A percentile compares a stretch with the other conserved stretches of the same genome.
Evolutionary conservation across 2,113 vertebrate genomes (phyloP).

Genomic region (Vanacampus margaritifer): DNA sequence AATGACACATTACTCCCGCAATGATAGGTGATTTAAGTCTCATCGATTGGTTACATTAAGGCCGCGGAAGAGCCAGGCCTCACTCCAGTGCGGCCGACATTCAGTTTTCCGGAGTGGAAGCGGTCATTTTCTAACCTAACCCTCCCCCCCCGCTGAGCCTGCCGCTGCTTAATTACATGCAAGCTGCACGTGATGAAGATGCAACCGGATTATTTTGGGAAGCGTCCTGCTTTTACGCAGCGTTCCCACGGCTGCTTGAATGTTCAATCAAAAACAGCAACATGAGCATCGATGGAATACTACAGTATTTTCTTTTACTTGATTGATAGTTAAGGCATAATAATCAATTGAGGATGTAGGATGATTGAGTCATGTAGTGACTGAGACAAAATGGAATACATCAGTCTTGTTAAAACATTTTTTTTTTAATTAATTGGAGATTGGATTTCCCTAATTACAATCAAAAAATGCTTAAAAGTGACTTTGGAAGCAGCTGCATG

Average conservation of each 20-base stretch:
- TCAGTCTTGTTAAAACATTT: no score
- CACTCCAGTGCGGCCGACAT: background rate
- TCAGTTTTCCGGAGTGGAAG: constrained; percentile 46
- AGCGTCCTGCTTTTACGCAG: constrained; percentile 54
- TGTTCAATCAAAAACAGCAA: background rate
- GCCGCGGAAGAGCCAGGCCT: constrained; percentile 28
- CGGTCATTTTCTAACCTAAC: constrained; percentile 55
- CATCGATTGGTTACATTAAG: constrained; percentile 74
- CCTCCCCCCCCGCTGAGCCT: constrained; percentile 31
- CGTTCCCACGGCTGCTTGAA: constrained; percentile 6
- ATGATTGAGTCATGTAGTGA: background rate
- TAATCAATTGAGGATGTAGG: background rate
- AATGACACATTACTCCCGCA: constrained; percentile 73
- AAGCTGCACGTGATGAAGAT: constrained; percentile 69
- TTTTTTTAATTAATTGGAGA: no score
- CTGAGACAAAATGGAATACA: background rate
- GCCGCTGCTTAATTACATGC: constrained; percentile 57
- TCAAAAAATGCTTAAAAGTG: no score
- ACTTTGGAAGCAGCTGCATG: no score
- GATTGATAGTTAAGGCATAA: background rate
- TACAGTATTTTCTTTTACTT: background rate
- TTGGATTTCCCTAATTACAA: no score
- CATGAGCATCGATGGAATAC: background rate
- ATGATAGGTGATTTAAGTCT: constrained; percentile 74
- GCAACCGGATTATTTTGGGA: constrained; percentile 70